phyloP scores from a whole-genome alignment of 2,888 invertebrate species.

The Epinotia brunnichana region DNA sequence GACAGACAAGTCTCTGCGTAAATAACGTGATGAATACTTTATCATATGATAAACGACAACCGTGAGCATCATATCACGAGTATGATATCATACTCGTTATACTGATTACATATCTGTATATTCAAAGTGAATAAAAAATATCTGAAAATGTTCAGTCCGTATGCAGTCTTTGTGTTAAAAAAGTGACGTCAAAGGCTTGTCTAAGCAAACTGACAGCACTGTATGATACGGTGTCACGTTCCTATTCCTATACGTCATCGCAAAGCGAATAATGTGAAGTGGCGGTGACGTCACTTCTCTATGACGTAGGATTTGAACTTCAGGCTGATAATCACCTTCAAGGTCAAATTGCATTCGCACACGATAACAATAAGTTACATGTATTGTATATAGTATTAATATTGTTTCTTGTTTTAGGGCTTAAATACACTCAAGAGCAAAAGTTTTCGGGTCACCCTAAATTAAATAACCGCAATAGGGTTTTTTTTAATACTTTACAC shows the following conservation, averaged over 20 bases:
- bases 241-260: constrained; percentile 11
- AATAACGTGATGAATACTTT: too few species aligned
- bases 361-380: neutral
- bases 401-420: too few species aligned
- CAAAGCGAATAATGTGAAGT: neutral
- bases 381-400: too few species aligned
- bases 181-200: constrained; percentile 1
- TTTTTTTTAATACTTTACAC: too few species aligned
- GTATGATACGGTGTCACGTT: neutral
- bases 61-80: too few species aligned
- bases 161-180: neutral
- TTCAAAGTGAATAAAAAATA: neutral
- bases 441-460: too few species aligned
- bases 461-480: too few species aligned
- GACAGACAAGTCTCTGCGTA: too few species aligned
- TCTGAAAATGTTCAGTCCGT: neutral
- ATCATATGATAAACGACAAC: too few species aligned
- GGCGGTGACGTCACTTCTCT: constrained; percentile 2
- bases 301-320: constrained; percentile 19
- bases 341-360: constrained; percentile 4
- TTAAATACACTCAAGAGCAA: too few species aligned
- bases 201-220: neutral
- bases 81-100: too few species aligned
- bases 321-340: constrained; percentile 1
- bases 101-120: too few species aligned